These are phyloP conservation scores for Penaeus indicus DNA, from an alignment of 1,140 invertebrate species.

Conservation along the genomic window DNA sequence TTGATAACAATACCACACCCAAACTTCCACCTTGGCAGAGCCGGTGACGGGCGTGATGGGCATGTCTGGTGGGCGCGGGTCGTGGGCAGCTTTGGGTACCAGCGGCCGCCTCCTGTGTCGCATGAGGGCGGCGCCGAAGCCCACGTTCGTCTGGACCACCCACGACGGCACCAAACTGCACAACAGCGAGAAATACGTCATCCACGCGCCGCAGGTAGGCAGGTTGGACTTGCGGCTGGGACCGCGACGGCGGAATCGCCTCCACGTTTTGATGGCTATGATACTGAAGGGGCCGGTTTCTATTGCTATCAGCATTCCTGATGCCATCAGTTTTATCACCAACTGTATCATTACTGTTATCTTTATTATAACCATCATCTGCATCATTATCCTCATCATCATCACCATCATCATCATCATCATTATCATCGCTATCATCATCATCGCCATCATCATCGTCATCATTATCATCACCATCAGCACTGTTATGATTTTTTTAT, in stretches of 20 bases:
- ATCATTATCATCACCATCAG: too few relatives aligned
- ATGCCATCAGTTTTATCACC: too few relatives aligned
- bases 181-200: neutral
- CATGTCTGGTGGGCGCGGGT: neutral
- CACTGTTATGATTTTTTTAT: too few relatives aligned
- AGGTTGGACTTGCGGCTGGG: neutral
- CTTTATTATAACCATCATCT: too few relatives aligned
- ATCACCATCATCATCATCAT: too few relatives aligned
- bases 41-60: neutral
- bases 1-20: neutral
- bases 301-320: too few relatives aligned
- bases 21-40: neutral
- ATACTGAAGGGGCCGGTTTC: too few relatives aligned
- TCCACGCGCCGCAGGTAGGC: neutral
- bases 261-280: too few relatives aligned
- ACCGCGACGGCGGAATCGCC: neutral
- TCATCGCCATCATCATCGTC: too few relatives aligned
- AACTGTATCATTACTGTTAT: too few relatives aligned
- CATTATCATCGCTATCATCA: too few relatives aligned
- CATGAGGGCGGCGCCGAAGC: neutral
- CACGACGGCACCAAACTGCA: neutral
- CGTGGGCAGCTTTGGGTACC: neutral
- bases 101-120: neutral
- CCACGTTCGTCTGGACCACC: slow-evolving; percentile 9
- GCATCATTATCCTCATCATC: too few relatives aligned